phyloP scores from a whole-genome alignment of 2,888 invertebrate genomes.

The Mythimna ferrago region DNA sequence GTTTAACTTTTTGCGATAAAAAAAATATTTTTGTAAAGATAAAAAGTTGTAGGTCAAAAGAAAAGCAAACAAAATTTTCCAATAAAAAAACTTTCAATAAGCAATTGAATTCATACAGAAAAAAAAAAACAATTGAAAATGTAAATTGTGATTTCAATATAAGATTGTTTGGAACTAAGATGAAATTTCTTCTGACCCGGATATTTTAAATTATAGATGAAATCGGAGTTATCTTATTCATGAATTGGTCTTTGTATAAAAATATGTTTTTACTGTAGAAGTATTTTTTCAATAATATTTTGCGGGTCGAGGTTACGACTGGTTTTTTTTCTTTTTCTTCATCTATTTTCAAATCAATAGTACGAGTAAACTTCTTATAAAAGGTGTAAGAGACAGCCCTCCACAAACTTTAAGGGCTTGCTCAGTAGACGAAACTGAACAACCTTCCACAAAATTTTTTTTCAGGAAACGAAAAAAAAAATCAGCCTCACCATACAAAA shows the following conservation, averaged over 20 bases:
- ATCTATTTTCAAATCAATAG: no score
- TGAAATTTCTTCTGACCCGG: constrained; percentile 16
- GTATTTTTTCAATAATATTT: not conserved
- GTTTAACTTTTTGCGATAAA: not conserved
- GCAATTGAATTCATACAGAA: not conserved
- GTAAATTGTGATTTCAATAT: constrained; percentile 46
- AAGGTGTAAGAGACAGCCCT: no score
- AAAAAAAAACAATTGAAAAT: constrained; percentile 31
- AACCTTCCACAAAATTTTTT: no score
- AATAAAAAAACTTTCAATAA: not conserved
- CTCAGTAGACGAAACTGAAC: no score
- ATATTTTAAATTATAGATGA: constrained; percentile 29
- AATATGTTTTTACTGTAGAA: not conserved
- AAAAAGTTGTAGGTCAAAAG: not conserved
- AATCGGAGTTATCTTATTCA: not conserved
- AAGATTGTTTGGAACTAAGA: constrained; percentile 23
- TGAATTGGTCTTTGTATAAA: constrained; percentile 9
- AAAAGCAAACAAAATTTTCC: not conserved
- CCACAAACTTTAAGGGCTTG: no score
- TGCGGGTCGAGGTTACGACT: no score
- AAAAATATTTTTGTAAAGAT: not conserved
- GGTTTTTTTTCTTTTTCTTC: no score
- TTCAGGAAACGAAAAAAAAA: no score
- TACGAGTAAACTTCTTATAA: no score
- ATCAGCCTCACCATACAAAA: no score